A percentile compares a stretch with the other conserved stretches of the same genome.
Conservation (phyloP, 1,140 invertebrate genomes). For the Atopsyche davidsoni region DNA sequence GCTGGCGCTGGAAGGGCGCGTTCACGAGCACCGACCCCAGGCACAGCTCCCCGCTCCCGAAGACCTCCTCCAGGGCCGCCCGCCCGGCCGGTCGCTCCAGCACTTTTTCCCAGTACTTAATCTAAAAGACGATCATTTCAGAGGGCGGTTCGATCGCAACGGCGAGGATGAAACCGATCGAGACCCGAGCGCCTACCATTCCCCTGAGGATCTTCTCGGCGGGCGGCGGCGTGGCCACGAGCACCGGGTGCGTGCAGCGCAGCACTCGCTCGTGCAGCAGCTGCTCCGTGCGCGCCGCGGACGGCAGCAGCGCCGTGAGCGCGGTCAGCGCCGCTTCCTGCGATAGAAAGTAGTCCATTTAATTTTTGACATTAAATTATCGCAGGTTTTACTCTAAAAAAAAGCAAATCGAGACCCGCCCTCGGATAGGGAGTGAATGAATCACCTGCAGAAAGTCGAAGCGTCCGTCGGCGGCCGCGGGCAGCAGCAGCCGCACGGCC, state of each 20-base stretch:
- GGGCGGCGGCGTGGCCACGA: slow-evolving; percentile 39
- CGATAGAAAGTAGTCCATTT: too few species aligned
- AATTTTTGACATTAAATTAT: too few species aligned
- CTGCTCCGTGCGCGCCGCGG: slow-evolving; percentile 37
- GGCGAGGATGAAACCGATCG: not conserved
- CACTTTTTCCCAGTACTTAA: slow-evolving; percentile 76
- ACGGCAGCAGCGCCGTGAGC: slow-evolving; percentile 50
- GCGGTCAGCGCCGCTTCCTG: slow-evolving; percentile 53
- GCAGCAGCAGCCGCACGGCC: slow-evolving; percentile 39
- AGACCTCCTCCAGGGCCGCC: slow-evolving; percentile 76
- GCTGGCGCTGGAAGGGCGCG: slow-evolving; percentile 54
- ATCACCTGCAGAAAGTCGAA: slow-evolving; percentile 61
- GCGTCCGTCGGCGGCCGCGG: slow-evolving; percentile 43
- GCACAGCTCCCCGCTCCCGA: slow-evolving; percentile 57
- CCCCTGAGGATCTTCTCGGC: slow-evolving; percentile 42
- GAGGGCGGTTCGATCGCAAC: not conserved
- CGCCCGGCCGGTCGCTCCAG: slow-evolving; percentile 73
- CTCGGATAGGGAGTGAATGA: too few species aligned
- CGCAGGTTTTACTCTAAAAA: too few species aligned
- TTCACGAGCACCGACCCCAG: slow-evolving; percentile 73
- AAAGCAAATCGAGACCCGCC: too few species aligned
- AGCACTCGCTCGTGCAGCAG: slow-evolving; percentile 43
- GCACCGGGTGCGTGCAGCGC: slow-evolving; percentile 41
- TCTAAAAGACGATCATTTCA: slow-evolving; percentile 32
- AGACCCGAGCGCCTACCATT: slow-evolving; percentile 35